phyloP scores from a whole-genome alignment of 2,888 invertebrate genomes.

The Ptychoptera albimana region DNA sequence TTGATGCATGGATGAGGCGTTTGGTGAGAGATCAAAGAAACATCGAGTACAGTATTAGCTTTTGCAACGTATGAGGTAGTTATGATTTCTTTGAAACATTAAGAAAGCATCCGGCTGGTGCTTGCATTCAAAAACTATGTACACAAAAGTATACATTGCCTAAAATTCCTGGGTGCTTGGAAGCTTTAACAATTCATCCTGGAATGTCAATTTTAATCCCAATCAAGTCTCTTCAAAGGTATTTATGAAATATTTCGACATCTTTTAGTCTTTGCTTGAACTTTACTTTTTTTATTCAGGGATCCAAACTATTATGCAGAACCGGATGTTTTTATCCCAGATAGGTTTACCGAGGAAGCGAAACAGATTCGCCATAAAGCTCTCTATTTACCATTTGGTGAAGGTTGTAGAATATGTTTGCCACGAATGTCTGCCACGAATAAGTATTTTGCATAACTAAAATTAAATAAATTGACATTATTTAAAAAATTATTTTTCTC shows the following conservation, averaged over 20 bases:
- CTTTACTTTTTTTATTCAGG: neutral
- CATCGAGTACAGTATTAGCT: conserved; percentile 38
- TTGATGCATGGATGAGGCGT: conserved; percentile 10
- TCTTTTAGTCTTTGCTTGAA: neutral
- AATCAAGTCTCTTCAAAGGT: conserved; percentile 19
- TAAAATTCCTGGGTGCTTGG: neutral
- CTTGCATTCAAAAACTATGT: conserved; percentile 10
- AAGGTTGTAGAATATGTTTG: conserved; percentile 20
- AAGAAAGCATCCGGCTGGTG: conserved; percentile 15
- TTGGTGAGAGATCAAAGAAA: conserved; percentile 35
- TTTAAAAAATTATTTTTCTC: too few species aligned
- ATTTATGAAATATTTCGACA: neutral
- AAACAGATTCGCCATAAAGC: conserved; percentile 16
- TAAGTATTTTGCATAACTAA: too few species aligned
- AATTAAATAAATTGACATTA: too few species aligned
- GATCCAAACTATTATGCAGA: conserved; percentile 25
- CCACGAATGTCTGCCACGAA: too few species aligned
- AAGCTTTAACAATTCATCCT: conserved; percentile 13
- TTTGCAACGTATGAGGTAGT: conserved; percentile 33
- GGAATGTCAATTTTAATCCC: conserved; percentile 23
- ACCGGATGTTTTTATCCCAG: conserved; percentile 27
- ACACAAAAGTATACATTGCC: conserved; percentile 8
- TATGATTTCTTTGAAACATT: conserved; percentile 24
- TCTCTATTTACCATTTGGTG: conserved; percentile 19
- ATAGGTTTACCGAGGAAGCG: conserved; percentile 22